Base-by-base conservation (phyloP, 2,797 vertebrate genomes). In the Cryptoblepharus egeriae region DNA sequence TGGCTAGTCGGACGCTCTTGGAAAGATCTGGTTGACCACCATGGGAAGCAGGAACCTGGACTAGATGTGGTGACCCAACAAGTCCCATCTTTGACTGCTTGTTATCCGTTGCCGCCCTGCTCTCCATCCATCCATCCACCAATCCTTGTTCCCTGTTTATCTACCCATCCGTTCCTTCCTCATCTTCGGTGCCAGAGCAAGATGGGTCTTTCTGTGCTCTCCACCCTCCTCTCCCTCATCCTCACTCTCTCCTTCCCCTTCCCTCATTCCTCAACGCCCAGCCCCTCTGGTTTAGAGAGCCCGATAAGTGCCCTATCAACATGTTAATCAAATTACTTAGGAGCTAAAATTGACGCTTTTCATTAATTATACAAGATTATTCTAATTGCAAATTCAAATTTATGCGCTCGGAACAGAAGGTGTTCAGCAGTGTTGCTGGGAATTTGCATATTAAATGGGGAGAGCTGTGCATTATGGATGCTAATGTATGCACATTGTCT, bases 281-380 rank as follows among this genome's bases (percentile, higher is more conserved):
- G 91, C 94, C 94, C 77, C 90, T 88, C 89, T 94, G 94, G 90
- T 94, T 95, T 96, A 91, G 93, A 94, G 91, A 95, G 90, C 91
- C 94, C 93, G 93, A 94, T 97, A 97, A 98, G 97, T 96, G 95
- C 96, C 97, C 97, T 97, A 96, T 98, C 97, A 97, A 96, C 96
- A 96, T 97, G 97, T 97, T 98, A 97, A 98, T 98, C 97, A 97
- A 98, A 98, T 98, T 98, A 98, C 97, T 95, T 94, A 94, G 96
- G 96, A 97, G 97, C 97, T 97, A 97, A 97, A 98, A 96, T 96
- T 97, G 97, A 97, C 95, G 96, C 96, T 97, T 98, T 98, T 98
- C 97, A 98, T 98, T 98, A 98, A 98, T 98, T 98, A 98, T 97
- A 97, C 97, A 97, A 97, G 97, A 98, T 98, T 97, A 98, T 96